Evolutionary conservation across 2,113 vertebrate species (phyloP), one percentile per base, ranked within the genome.

Genomic region (Deroptyus accipitrinus): DNA sequence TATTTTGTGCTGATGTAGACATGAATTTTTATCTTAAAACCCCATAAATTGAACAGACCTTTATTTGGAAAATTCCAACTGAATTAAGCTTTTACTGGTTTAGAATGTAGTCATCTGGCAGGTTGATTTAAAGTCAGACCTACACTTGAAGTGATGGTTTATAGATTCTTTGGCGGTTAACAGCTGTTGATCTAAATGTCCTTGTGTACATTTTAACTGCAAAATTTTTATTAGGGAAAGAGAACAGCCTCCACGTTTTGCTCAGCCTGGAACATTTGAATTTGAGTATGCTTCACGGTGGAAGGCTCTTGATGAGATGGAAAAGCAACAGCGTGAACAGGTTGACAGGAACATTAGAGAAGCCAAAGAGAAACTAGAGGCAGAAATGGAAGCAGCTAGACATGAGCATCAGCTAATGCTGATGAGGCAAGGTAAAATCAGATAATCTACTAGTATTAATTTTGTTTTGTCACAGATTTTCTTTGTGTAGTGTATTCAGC

Each of bases 371-470:
- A 99, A 99, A 92, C 98, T 99, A 85, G 99, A 99, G 94, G 98
- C 99, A 18, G 99, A 99, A 97, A 99, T 99, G 98, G 99, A 99
- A 98, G 98, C 99, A 15, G 99, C 99, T 79, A 99, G 99, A 95
- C 99, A 99, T 39, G 99, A 99, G 66, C 99, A 99, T 96, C 99
- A 99, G 92, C 98, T 99, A 86, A 99, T 99, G 99, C 96, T 99
- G 85, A 99, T 99, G 99, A 98, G 99, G 97, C 99, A 99, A 98
- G 99, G 99, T 99, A 97, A 92, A 94, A 88, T 17, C 61, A 42
- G 39, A 88, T 97, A 12, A 81, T 95, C 72, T 80, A 25, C 33
- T 75, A 63, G 35, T 84, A 66, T 52, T 66, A 48, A 37, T 48
- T 51, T 41, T 67, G 14, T 72, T 91, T 95, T 39, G 9, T 54